These are phyloP conservation scores for Acrobasis consociella DNA, from an alignment of 2,888 invertebrate species.

Conservation along the genomic window DNA sequence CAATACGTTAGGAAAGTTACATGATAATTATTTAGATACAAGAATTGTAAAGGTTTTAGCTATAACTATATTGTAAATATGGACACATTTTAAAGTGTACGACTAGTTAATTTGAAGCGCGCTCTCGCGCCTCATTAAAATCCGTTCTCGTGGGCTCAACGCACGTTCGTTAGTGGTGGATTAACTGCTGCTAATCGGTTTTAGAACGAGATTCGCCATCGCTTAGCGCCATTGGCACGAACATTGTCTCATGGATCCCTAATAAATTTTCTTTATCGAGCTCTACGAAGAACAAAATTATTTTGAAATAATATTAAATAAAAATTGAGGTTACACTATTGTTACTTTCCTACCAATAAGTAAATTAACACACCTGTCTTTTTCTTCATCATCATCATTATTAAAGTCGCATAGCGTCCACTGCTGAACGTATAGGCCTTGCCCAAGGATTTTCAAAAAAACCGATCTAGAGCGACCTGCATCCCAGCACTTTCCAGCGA, in stretches of 20 bases:
- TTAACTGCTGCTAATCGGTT: conserved; percentile 8
- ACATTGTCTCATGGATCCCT: conserved; percentile 6
- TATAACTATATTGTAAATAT: no score
- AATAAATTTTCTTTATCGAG: not conserved
- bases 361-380: no score
- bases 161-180: conserved; percentile 4
- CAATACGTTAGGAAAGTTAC: no score
- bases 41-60: no score
- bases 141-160: conserved; percentile 1
- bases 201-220: conserved; percentile 1
- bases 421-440: no score
- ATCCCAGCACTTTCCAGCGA: no score
- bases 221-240: not conserved
- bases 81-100: not conserved
- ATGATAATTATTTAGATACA: no score
- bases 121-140: conserved; percentile 4
- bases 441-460: no score
- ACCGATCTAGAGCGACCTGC: no score
- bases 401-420: no score
- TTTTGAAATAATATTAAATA: not conserved
- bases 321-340: not conserved
- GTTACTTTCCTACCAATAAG: not conserved
- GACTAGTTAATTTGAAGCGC: not conserved
- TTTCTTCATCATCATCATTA: no score
- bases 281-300: not conserved